Conservation (phyloP, 2,113 vertebrate species). For the Petroica traversi region DNA sequence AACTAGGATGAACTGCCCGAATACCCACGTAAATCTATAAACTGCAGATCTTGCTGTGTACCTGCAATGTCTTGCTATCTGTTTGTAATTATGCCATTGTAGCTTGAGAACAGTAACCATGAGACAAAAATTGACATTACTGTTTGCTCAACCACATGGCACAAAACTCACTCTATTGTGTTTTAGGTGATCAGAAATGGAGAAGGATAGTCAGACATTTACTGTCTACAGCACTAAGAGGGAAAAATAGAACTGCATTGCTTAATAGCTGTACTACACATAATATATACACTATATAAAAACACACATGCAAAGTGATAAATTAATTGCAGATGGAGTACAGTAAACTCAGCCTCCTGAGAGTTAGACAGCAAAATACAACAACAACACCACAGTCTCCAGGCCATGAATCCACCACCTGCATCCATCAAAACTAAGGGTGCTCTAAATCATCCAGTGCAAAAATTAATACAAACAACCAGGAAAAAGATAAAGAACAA, state of each 20-base stretch:
- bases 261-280: neutral
- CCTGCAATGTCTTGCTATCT: neutral
- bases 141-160: neutral
- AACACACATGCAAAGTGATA: neutral
- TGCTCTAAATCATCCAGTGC: constrained; percentile 56
- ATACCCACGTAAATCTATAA: neutral
- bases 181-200: neutral
- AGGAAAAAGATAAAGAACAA: constrained; percentile 46
- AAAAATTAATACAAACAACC: constrained; percentile 55
- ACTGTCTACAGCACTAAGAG: neutral
- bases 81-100: neutral
- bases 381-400: neutral
- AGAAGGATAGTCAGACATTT: neutral
- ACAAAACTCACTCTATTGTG: neutral
- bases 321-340: neutral
- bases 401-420: neutral
- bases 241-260: neutral
- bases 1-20: neutral
- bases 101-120: neutral
- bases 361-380: neutral
- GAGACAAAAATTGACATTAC: neutral
- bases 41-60: neutral
- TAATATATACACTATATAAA: neutral
- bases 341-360: neutral
- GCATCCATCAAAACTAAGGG: constrained; percentile 34